Evolutionary conservation across 2,888 invertebrate genomes (phyloP), one percentile per base, ranked within the genome.

Genomic region (Sycophila texana): DNA sequence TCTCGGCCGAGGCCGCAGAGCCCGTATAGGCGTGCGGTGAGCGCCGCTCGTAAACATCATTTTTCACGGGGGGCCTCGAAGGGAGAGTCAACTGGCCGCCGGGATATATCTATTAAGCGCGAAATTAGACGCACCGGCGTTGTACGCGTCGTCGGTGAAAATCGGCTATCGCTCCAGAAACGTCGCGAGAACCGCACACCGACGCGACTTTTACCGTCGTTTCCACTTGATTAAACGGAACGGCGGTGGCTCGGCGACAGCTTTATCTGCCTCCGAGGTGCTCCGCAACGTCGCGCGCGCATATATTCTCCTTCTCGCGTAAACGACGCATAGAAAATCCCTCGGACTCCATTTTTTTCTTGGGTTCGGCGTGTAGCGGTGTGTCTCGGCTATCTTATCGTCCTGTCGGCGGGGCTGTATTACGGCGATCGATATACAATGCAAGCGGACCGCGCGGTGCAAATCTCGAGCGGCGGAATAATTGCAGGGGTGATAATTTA

Each of bases 211-310:
- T 79, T 65, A 51, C 51, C 57, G 68, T 61, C 79, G 74, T 57
- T 70, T 79, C 74, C 74, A 61, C 63, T 74, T 49, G 74, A 79
- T 79, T 65, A 67, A 68, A 20, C 67, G 30, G 30, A 13, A 12
- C 60, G 14, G 47, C 57, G 39, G 39, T 39, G 39, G 39, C 39
- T 7, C 10, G 0, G 47, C 51, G 57, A 73, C 73, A 55, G 63
- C 79, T 74, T 68, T 74, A 79, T 79, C n/a, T 18, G 18, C 39
- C 39, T 39, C 10, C 18, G 12, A 16, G 30, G 39, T n/a, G 49
- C 30, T 30, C 30, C 30, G 30, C 30, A 4, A 30, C 30, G 67
- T 67, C 67, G 60, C n/a, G 1, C 14, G 22, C 51, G 4, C 0
- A 26, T 14, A 26, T 61, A 20, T 13, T 61, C 4, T 22, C 63